These are phyloP conservation scores for Hapalemur alaotrensis DNA, from an alignment of 2,797 vertebrate species.

Conservation along the genomic window DNA sequence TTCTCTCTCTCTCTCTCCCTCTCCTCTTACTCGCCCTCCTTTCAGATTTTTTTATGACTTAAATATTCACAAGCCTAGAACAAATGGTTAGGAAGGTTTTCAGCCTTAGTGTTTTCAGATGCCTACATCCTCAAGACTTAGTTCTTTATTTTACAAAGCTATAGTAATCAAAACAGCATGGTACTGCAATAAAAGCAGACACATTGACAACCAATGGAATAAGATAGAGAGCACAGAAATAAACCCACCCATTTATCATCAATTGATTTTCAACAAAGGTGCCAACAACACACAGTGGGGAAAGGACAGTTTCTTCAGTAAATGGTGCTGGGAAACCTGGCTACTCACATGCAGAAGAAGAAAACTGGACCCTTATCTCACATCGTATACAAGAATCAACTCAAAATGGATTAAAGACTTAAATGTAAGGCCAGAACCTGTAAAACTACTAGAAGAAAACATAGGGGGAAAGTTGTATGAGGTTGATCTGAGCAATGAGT, in stretches of 20 bases:
- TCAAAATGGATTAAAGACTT: neutral
- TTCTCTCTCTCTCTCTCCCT: neutral
- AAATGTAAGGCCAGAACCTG: neutral
- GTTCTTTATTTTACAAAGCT: neutral
- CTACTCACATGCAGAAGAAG: neutral
- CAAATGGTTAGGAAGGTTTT: neutral
- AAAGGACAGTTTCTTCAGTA: neutral
- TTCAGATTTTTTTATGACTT: neutral
- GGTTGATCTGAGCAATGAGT: neutral
- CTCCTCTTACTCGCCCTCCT: neutral
- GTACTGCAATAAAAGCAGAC: neutral
- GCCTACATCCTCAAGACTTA: neutral
- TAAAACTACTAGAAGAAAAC: neutral
- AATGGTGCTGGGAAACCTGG: neutral
- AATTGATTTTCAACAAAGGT: neutral
- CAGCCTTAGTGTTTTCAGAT: neutral
- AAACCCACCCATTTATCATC: neutral
- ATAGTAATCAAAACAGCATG: neutral
- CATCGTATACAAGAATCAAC: neutral
- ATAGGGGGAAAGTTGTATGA: neutral
- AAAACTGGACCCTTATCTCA: neutral
- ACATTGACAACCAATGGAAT: neutral
- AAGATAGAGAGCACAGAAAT: neutral
- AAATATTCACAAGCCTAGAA: neutral
- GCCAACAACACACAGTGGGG: neutral